Evolutionary conservation across 2,797 vertebrate species (phyloP).

Genomic region (Ptychobarbus kaznakovi): DNA sequence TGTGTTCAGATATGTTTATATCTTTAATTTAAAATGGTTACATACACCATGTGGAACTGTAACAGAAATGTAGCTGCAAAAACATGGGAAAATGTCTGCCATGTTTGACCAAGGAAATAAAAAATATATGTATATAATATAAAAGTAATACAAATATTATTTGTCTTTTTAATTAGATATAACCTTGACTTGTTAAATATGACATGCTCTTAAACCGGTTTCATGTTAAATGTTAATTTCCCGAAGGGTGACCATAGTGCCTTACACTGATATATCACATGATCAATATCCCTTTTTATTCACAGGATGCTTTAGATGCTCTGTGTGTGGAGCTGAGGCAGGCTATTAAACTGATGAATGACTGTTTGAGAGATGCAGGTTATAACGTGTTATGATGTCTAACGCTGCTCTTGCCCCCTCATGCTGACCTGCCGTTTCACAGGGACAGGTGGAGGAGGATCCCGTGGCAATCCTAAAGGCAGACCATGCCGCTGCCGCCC

Average conservation of each 20-base stretch:
- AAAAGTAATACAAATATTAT: not conserved
- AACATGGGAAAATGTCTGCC: not conserved
- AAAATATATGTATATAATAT: not conserved
- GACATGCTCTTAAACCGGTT: not conserved
- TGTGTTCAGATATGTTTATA: not conserved
- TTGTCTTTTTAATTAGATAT: not conserved
- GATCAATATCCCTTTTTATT: slow-evolving; percentile 26
- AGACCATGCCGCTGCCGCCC: slow-evolving; percentile 75
- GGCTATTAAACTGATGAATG: slow-evolving; percentile 6
- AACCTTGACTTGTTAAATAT: not conserved
- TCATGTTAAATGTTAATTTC: not conserved
- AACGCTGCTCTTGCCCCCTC: slow-evolving; percentile 73
- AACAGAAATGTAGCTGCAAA: not conserved
- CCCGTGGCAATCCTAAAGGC: slow-evolving; percentile 76
- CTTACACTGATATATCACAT: not conserved
- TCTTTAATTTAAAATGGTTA: not conserved
- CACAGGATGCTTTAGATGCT: slow-evolving; percentile 26
- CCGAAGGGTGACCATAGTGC: not conserved
- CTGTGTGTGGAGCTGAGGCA: slow-evolving; percentile 7
- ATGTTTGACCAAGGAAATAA: too few species aligned
- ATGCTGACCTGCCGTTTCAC: slow-evolving; percentile 68
- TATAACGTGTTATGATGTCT: slow-evolving; percentile 53
- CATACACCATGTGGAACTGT: not conserved
- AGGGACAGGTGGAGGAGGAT: slow-evolving; percentile 84
- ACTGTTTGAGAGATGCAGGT: slow-evolving; percentile 4